Evolutionary conservation across 1,140 invertebrate genomes (phyloP).

Genomic region (Plectus sambesii): DNA sequence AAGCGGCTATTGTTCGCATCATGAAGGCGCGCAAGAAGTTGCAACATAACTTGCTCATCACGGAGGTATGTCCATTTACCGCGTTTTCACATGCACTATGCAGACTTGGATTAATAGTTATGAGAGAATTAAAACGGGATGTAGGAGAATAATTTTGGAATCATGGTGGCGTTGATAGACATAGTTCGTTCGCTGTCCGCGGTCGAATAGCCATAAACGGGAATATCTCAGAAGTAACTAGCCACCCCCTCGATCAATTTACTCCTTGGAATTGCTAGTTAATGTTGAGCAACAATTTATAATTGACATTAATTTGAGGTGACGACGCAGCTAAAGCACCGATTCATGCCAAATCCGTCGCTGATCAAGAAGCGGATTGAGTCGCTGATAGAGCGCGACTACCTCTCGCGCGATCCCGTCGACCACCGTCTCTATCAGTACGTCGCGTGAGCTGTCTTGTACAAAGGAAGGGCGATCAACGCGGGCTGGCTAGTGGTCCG

Average conservation of each 20-base stretch:
- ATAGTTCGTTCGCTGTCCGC: not conserved
- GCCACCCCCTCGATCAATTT: not conserved
- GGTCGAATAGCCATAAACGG: not conserved
- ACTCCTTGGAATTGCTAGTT: not conserved
- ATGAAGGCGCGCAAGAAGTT: conserved; percentile 97
- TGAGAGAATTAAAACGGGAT: not conserved
- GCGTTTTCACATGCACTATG: too few species aligned
- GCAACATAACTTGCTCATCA: conserved; percentile 71
- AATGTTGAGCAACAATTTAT: conserved; percentile 16
- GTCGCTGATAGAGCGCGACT: conserved; percentile 95
- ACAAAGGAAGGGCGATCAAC: too few species aligned
- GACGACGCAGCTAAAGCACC: conserved; percentile 83
- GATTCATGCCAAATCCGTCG: conserved; percentile 91
- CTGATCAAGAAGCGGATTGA: conserved; percentile 99
- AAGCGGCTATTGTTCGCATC: conserved; percentile 96
- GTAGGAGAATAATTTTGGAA: not conserved
- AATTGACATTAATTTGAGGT: conserved; percentile 57
- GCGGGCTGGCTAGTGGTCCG: too few species aligned
- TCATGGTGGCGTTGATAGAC: not conserved
- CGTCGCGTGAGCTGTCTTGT: too few species aligned
- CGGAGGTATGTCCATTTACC: conserved; percentile 59
- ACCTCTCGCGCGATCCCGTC: conserved; percentile 62
- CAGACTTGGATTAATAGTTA: conserved; percentile 3
- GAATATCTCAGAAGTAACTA: not conserved
- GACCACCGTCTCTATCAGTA: conserved; percentile 36